Conservation (phyloP, 2,797 vertebrate species). For the Cossypha caffra region DNA sequence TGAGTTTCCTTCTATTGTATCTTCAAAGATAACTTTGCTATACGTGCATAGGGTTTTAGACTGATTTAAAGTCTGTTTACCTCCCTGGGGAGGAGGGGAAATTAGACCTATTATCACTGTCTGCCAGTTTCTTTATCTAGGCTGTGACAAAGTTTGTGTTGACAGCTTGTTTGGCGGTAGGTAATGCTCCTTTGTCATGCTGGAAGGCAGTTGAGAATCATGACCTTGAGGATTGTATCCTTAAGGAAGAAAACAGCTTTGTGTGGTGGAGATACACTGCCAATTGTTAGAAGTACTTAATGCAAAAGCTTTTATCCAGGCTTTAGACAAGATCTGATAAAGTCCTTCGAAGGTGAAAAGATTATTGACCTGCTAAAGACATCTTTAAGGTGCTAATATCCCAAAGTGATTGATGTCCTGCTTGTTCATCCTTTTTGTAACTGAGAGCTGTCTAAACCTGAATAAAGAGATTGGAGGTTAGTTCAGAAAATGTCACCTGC, state of each 20-base stretch:
- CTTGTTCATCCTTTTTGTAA: slow-evolving; percentile 85
- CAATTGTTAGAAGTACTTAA: slow-evolving; percentile 91
- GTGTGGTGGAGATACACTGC: slow-evolving; percentile 87
- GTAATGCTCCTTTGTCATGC: slow-evolving; percentile 87
- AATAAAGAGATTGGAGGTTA: slow-evolving; percentile 86
- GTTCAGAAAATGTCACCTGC: slow-evolving; percentile 80
- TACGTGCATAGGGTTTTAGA: slow-evolving; percentile 72
- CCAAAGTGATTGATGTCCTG: slow-evolving; percentile 95
- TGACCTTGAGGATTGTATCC: slow-evolving; percentile 93
- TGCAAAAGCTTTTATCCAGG: slow-evolving; percentile 91
- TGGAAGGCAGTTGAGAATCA: slow-evolving; percentile 82
- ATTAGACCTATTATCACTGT: slow-evolving; percentile 92
- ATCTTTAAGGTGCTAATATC: slow-evolving; percentile 90
- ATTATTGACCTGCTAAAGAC: slow-evolving; percentile 99
- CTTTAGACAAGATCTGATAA: slow-evolving; percentile 97
- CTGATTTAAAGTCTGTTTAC: slow-evolving; percentile 86
- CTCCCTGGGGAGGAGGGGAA: slow-evolving; percentile 79
- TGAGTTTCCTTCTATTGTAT: slow-evolving; percentile 84
- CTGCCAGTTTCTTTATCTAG: slow-evolving; percentile 93
- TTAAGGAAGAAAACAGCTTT: slow-evolving; percentile 89
- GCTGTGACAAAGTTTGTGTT: slow-evolving; percentile 94
- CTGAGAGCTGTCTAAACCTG: slow-evolving; percentile 82
- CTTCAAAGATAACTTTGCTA: slow-evolving; percentile 81
- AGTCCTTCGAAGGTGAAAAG: slow-evolving; percentile 95
- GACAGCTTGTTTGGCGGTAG: slow-evolving; percentile 94